Base-by-base conservation (phyloP, 2,797 vertebrate genomes). In the Erethizon dorsatum region DNA sequence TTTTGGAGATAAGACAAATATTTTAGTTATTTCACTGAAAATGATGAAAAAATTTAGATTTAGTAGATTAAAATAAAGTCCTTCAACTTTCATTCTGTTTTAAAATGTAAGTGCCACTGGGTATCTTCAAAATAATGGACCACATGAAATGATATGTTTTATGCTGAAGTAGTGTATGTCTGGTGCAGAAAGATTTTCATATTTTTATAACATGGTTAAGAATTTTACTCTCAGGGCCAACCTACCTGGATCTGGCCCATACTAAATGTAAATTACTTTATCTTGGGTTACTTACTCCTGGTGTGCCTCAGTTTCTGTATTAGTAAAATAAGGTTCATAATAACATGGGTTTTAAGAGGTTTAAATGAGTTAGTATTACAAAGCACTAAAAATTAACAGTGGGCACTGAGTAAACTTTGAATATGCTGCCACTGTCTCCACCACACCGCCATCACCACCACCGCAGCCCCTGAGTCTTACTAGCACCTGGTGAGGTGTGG, bases 11-110 rank as follows among this genome's bases (percentile, higher is more conserved):
- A 33, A 50, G 54, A 85, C 28, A 90, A 71, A 11, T 91, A 22
- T 89, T 94, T 94, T 91, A 18, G 79, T 13, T 71, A 88, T 88
- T 95, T 94, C 28, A 90, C 50, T 77, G 87, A 90, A 67, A 88
- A 80, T 87, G 57, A 78, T 24, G 45, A 83, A 33, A 3, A 91
- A 63, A 85, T 90, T 96, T 90, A 96, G 45, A 63, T 95, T 92
- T 75, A 86, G 41, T 90, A 69, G 69, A 63, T 90, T 71, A 31
- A 47, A 85, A 85, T 63, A 37, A 85, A n/a, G n/a, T 69, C 24
- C 6, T 37, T 77, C 3, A 2, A 75, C 41, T 63, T 93, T 95
- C 33, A n/a, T 86, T 87, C 45, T 89, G 67, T 28, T 85, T 96
- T 93, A 59, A 94, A 94, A 92, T 89, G 3, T 83, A 24, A 41